phyloP scores from a whole-genome alignment of 2,797 vertebrate genomes.

The Chromis chromis region DNA sequence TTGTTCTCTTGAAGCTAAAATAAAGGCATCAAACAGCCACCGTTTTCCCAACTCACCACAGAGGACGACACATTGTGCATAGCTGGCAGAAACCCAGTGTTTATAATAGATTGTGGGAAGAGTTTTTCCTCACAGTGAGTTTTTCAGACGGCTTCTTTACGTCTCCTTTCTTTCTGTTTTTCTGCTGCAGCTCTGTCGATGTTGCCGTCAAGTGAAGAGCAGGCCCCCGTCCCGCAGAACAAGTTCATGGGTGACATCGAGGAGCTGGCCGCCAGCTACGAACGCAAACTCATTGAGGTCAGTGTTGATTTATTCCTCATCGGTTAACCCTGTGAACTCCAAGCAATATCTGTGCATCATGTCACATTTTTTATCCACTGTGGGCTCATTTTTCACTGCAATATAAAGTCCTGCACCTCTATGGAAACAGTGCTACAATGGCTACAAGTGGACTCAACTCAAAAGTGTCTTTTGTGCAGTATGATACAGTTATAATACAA shows the following conservation, averaged over 20 bases:
- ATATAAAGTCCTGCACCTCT: too few species aligned
- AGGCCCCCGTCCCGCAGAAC: constrained; percentile 85
- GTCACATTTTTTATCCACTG: too few species aligned
- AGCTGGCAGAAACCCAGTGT: constrained; percentile 23
- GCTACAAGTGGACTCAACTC: too few species aligned
- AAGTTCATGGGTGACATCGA: constrained; percentile 91
- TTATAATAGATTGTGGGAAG: constrained; percentile 24
- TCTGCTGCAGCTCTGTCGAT: constrained; percentile 84
- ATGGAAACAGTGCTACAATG: too few species aligned
- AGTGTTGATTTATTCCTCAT: constrained; percentile 42
- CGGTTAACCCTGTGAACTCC: not conserved
- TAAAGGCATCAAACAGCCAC: constrained; percentile 23
- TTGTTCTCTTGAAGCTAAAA: constrained; percentile 15
- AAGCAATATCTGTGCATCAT: too few species aligned
- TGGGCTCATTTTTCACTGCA: too few species aligned
- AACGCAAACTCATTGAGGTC: constrained; percentile 98
- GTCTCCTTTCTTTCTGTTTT: constrained; percentile 14
- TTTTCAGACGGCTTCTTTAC: not conserved
- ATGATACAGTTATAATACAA: too few species aligned
- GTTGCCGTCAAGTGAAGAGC: constrained; percentile 87
- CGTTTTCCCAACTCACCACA: constrained; percentile 14
- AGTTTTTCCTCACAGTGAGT: not conserved
- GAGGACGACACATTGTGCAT: constrained; percentile 16
- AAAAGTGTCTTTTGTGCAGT: too few species aligned
- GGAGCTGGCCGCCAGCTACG: constrained; percentile 93